Base-by-base conservation (phyloP, 2,797 vertebrate species). In the Erethizon dorsatum region DNA sequence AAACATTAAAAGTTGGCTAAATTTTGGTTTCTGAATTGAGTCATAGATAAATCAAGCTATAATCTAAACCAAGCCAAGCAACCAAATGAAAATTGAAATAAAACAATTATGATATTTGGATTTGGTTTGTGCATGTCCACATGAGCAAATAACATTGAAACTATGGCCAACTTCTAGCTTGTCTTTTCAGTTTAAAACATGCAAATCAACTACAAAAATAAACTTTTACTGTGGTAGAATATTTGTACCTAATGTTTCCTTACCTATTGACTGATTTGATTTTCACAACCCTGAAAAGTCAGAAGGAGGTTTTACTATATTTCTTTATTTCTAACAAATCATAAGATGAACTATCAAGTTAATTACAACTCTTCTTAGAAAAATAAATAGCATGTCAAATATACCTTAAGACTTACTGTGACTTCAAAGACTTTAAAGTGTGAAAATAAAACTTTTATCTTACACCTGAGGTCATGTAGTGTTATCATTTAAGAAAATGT, bases 401-500 rank as follows among this genome's bases (percentile, higher is more conserved):
- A n/a, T 18, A 92, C 77, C 59, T 73, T 83, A 83, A 85, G 6
- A 67, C 12, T 77, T 89, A 65, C 63, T 88, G 15, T 83, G 50
- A 87, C 71, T 97, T 93, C 33, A 87, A 52, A 86, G 79, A 71
- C 9, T 63, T 91, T 90, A 61, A 86, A 37, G 13, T 71, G 12
- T 90, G 57, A 90, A 88, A 97, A 83, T 5, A 61, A 96, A 67
- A 86, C 37, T 59, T 93, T 90, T 59, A 3, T 95, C 73, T 83
- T 92, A 65, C 24, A 71, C 15, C 52, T 85, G 54, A 92, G 13
- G 4, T 50, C 6, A 92, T 92, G 15, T 85, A 8, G 8, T 54
- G 14, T 47, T 37, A 73, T 26, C 11, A 2, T 17, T 15, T 91
- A 82, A 26, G 9, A 96, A 92, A 82, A 92, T 71, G 47, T 6